Percentiles rank a stretch among this genome's conserved stretches.
phyloP scores from a whole-genome alignment of 2,797 vertebrate species.

The Sebastes itinus region DNA sequence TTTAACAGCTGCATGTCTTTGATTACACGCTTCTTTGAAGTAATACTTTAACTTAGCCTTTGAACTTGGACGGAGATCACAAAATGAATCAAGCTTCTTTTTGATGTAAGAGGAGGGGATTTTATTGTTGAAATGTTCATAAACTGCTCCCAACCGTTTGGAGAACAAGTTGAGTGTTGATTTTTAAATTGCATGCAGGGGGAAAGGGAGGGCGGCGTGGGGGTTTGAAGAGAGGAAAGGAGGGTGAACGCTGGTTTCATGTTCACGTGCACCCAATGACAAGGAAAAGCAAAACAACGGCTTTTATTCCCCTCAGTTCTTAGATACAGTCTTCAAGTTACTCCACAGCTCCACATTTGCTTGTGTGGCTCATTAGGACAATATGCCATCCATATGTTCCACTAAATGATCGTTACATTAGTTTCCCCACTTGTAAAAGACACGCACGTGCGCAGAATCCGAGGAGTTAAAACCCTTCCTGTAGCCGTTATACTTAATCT shows the following conservation, averaged over 20 bases:
- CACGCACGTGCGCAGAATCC: slow-evolving; percentile 5
- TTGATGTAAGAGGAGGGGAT: slow-evolving; percentile 95
- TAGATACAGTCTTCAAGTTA: slow-evolving; percentile 7
- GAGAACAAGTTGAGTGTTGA: slow-evolving; percentile 84
- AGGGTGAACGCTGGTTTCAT: slow-evolving; percentile 49
- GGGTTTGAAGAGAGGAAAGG: slow-evolving; percentile 27
- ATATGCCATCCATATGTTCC: slow-evolving; percentile 53
- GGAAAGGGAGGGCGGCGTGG: slow-evolving; percentile 1
- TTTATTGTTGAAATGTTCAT: slow-evolving; percentile 98
- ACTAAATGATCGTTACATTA: slow-evolving; percentile 36
- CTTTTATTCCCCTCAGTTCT: slow-evolving; percentile 45
- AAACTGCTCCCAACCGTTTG: slow-evolving; percentile 90
- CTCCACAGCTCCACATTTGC: slow-evolving; percentile 12
- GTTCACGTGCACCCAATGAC: slow-evolving; percentile 54
- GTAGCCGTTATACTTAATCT: slow-evolving; percentile 64
- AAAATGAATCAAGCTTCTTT: slow-evolving; percentile 96
- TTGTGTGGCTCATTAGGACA: slow-evolving; percentile 56
- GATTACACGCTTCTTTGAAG: slow-evolving; percentile 99
- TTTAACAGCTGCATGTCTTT: slow-evolving; percentile 99
- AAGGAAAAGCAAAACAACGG: slow-evolving; percentile 52
- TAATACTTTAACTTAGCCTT: slow-evolving; percentile 97
- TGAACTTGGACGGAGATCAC: slow-evolving; percentile 99
- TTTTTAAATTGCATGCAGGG: slow-evolving; percentile 74
- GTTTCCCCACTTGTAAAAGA: slow-evolving; percentile 33
- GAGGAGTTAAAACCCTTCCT: slow-evolving; percentile 39